Conservation (phyloP, 2,797 vertebrate species). For the Sphenopsis melanotis region DNA sequence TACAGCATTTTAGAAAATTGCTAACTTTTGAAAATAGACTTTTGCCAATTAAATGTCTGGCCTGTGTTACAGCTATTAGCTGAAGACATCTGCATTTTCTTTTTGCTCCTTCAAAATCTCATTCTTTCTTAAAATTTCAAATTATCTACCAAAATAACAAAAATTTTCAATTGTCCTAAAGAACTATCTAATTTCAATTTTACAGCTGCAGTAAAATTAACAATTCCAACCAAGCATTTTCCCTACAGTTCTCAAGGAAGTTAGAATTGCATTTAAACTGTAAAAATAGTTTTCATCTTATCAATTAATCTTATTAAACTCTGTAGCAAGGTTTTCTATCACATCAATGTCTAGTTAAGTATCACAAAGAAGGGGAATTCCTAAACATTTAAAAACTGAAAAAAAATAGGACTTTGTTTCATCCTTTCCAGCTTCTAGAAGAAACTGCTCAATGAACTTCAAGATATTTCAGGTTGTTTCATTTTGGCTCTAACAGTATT, state of each 20-base stretch:
- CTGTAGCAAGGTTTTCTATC: background rate
- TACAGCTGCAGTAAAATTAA: background rate
- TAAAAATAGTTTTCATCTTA: background rate
- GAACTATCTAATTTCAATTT: background rate
- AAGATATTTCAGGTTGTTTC: background rate
- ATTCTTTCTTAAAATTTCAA: background rate
- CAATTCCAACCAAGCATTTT: background rate
- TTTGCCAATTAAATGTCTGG: background rate
- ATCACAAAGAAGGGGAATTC: background rate
- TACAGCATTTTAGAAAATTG: accelerated
- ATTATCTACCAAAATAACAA: background rate
- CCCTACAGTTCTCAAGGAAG: background rate
- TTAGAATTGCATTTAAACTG: background rate
- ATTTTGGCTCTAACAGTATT: background rate
- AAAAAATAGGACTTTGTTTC: background rate
- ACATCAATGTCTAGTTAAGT: background rate
- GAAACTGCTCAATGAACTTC: background rate
- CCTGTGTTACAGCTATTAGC: background rate
- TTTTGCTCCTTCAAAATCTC: background rate
- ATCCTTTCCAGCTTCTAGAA: background rate
- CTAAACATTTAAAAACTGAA: background rate
- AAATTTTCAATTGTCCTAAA: background rate
- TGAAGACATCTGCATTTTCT: background rate
- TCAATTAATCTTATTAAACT: background rate
- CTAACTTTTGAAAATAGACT: background rate